Evolutionary conservation across 1,140 invertebrate species (phyloP), one percentile per base, ranked within the genome.

Genomic region (Diorhabda sublineata): DNA sequence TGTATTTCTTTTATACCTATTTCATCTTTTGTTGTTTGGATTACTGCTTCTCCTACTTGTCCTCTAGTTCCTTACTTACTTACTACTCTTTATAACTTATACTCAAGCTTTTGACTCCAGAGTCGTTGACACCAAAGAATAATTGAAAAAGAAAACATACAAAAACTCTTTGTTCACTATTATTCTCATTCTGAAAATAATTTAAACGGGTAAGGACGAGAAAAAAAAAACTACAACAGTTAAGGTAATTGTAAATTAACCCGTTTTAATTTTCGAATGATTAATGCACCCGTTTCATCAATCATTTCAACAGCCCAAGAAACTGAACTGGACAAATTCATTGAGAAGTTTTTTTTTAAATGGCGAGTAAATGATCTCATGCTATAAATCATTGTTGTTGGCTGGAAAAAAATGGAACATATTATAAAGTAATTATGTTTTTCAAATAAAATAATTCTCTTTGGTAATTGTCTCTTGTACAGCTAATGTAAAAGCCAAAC

Each of bases 381-480:
- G 47, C 67, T 66, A 70, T 72, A 72, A 72, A 72, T 72, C 71
- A 72, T 67, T 58, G 45, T 42, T 44, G 61, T 65, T 66, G 67
- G 64, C 61, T 26, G 47, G 47, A 52, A 52, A 61, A 66, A 72
- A 63, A 69, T 69, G 62, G 64, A 72, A 58, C 71, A 72, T 72
- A 72, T 72, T 72, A 72, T 72, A 72, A 72, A 72, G 71, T 66
- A 72, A 72, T 72, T 72, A 72, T 69, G 71, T 72, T 72, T 72
- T 72, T 72, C 65, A 42, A 65, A 72, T 72, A 69, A 72, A 69
- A 72, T 69, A 69, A 72, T 72, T 68, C 69, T 68, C 62, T 72
- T 43, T 63, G 68, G 68, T 72, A 72, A 72, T 70, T 70, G 71
- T 69, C 66, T 71, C 67, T 67, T 57, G 61, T 47, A 52, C 65